These are phyloP conservation scores for Argyrosomus regius DNA, from an alignment of 2,797 vertebrate genomes.

Conservation along the genomic window DNA sequence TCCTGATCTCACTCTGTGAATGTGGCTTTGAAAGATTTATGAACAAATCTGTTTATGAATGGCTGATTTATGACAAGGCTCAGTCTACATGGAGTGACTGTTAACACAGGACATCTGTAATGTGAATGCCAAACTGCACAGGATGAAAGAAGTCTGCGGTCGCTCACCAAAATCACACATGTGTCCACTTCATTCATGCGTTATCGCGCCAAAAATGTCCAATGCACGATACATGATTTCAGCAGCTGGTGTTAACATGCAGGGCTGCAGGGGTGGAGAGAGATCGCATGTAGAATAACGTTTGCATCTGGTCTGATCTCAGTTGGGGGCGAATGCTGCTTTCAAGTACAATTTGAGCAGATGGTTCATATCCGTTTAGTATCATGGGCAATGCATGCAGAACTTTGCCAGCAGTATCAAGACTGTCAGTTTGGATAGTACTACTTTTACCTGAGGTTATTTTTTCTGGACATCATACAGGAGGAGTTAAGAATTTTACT, in stretches of 20 bases:
- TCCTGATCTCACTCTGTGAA: not conserved
- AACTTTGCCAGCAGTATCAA: conserved; percentile 57
- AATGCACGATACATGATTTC: not conserved
- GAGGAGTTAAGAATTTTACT: conserved; percentile 17
- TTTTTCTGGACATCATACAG: conserved; percentile 54
- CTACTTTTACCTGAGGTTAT: conserved; percentile 46
- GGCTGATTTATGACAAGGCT: conserved; percentile 20
- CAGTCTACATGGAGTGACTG: conserved; percentile 1
- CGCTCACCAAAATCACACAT: conserved; percentile 24
- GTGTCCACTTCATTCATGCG: conserved; percentile 40
- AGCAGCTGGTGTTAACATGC: conserved; percentile 31
- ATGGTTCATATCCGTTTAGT: conserved; percentile 42
- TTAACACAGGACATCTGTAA: conserved; percentile 35
- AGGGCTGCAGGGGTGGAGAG: not conserved
- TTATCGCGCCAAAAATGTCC: conserved; percentile 18
- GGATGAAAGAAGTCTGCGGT: conserved; percentile 34
- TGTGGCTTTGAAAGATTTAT: conserved; percentile 11
- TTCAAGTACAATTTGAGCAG: conserved; percentile 63
- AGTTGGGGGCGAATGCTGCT: conserved; percentile 47
- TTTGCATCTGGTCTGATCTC: conserved; percentile 49
- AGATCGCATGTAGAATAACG: conserved; percentile 30
- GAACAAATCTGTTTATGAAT: conserved; percentile 15
- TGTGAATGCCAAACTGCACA: conserved; percentile 23
- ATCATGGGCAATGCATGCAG: conserved; percentile 38
- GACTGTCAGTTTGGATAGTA: conserved; percentile 44